Conservation (phyloP, 2,113 vertebrate genomes). For the Aphelocoma coerulescens region DNA sequence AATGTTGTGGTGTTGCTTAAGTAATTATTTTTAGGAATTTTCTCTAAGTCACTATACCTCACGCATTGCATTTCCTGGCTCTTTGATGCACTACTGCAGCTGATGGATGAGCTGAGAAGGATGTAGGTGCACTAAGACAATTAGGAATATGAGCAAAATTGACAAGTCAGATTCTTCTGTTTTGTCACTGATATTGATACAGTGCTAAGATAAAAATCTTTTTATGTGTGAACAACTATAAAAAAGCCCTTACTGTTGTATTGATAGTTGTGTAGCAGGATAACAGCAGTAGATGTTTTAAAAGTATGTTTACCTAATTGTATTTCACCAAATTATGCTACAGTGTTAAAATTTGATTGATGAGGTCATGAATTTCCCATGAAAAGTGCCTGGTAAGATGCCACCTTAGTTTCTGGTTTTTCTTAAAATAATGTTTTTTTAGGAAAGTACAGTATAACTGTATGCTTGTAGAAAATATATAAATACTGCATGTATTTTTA, state of each 20-base stretch:
- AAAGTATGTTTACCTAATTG: not conserved
- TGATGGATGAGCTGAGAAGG: not conserved
- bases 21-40: not conserved
- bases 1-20: not conserved
- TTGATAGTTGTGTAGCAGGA: not conserved
- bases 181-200: not conserved
- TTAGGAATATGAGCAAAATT: not conserved
- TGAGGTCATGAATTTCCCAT: not conserved
- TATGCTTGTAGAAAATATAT: not conserved
- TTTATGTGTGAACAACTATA: not conserved
- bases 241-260: not conserved
- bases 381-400: not conserved
- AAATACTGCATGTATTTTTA: not conserved
- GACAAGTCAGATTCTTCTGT: not conserved
- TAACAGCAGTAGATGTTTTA: not conserved
- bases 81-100: not conserved
- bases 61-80: not conserved
- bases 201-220: not conserved
- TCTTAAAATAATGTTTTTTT: not conserved
- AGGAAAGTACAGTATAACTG: not conserved
- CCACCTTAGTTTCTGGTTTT: not conserved
- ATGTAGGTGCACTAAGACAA: not conserved
- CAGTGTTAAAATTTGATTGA: not conserved
- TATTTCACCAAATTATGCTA: not conserved
- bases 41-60: not conserved